Base-by-base conservation (phyloP, 2,888 invertebrate genomes). In the Drosophila anomalata region DNA sequence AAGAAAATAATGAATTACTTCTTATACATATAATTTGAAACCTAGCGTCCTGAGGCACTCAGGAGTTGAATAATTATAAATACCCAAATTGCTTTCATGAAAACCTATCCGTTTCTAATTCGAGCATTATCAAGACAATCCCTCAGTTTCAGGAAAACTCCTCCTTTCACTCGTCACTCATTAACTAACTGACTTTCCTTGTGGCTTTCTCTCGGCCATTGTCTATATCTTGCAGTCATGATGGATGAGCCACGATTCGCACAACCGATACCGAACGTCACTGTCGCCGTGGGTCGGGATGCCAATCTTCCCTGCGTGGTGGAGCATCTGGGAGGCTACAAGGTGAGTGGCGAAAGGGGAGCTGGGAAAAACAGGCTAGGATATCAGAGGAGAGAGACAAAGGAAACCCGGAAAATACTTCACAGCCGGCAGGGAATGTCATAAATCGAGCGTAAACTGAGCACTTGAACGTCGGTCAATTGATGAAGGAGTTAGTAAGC, bases 241-340 rank as follows among this genome's bases (percentile, higher is more conserved):
- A 96, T 96, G 80, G 96, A 96, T 90, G 96, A 95, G 88, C 97
- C 97, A 20, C 95, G 96, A 89, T 97, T 97, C 90, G 94, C 96
- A 33, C 97, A 97, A 92, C 96, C 97, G 56, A 97, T 97, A 87
- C 97, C 97, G 52, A 97, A 97, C 92, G 96, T 97, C 87, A 97
- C 97, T 17, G 97, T 97, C 78, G 96, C 97, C 65, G 94, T 97
- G 58, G 97, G 97, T 77, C 93, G 97, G 81, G 97, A 97, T 91
- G 97, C 97, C 78, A 96, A 95, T 90, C 93, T 97, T 81, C 97
- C 97, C 14, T 97, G 97, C 91, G 96, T 97, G 75, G 96, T 97
- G 68, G 96, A 97, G 90, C 96, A 97, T 91, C 95, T 97, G 86
- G 97, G 97, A 81, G 94, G 95, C 66, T 97, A 97, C 90, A 97